Evolutionary conservation across 2,797 vertebrate species (phyloP), one percentile per base, ranked within the genome.

Genomic region (Rachycentron canadum): DNA sequence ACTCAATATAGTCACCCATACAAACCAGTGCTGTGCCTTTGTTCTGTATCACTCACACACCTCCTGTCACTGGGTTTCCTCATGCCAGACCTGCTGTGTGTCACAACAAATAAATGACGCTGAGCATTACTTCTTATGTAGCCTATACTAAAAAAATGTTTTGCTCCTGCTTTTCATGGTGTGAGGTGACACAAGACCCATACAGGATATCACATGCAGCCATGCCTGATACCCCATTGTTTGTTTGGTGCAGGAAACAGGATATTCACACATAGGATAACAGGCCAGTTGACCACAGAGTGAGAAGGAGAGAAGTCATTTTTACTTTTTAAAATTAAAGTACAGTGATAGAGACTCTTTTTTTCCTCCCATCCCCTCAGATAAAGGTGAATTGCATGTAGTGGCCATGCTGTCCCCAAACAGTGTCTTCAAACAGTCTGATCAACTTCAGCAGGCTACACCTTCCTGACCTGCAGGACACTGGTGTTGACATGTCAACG

Each of bases 221-320:
- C 90, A 88, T 84, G 89, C 74, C 58, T 50, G 78, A 59, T 78
- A 78, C 61, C 61, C 93, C 73, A 93, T 94, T 95, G 94, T 95
- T 94, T 92, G 89, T 91, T 85, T 91, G 73, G 90, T 80, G 70
- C 93, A 94, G 94, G 94, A 95, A 95, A 93, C 93, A 94, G 94
- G 94, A 95, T 93, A 92, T 91, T 93, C 91, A 87, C 78, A 79
- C 75, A 74, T 79, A 76, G 81, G 52, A 81, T 63, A 73, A 82
- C 76, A 30, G 57, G 49, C 34, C 58, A 78, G 76, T 79, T 87
- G 78, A 83, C 67, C 67, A 62, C 49, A 63, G 69, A 26, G 59
- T 6, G 55, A 28, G 32, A 69, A 41, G 71, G 30, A 86, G 73
- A 84, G 14, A 11, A 59, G 25, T 36, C 2, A 9, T 17, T 55